Conservation (phyloP, 2,113 vertebrate genomes). For the Tyrannus savana region DNA sequence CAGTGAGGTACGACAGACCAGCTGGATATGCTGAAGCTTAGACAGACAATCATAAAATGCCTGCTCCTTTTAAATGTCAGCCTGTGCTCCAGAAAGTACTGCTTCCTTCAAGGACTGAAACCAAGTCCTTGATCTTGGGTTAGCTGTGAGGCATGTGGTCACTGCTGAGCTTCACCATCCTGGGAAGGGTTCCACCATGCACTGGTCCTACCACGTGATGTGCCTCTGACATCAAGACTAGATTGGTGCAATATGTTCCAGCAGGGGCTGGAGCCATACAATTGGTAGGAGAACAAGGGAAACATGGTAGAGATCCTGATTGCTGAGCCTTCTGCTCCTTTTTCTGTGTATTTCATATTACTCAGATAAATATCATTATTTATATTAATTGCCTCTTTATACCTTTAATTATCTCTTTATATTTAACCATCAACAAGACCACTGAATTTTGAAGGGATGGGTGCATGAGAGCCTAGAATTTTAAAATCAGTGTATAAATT, state of each 20-base stretch:
- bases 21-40: background rate
- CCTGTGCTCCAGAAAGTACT: background rate
- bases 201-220: rapidly evolving
- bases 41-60: background rate
- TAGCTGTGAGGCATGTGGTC: background rate
- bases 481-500: background rate
- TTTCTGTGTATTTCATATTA: background rate
- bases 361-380: background rate
- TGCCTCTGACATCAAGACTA: background rate
- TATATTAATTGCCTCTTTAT: background rate
- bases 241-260: background rate
- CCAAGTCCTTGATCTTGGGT: background rate
- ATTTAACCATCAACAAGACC: background rate
- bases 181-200: background rate
- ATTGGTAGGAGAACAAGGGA: background rate
- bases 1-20: background rate
- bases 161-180: background rate
- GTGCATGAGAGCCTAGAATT: background rate
- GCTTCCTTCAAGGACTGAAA: background rate
- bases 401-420: background rate
- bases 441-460: background rate
- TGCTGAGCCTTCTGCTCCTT: background rate
- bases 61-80: background rate
- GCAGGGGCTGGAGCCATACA: background rate
- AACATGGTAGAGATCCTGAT: background rate